Percentiles rank a stretch among this genome's conserved stretches.
Conservation (phyloP, 2,113 vertebrate species). For the Vulpes vulpes region DNA sequence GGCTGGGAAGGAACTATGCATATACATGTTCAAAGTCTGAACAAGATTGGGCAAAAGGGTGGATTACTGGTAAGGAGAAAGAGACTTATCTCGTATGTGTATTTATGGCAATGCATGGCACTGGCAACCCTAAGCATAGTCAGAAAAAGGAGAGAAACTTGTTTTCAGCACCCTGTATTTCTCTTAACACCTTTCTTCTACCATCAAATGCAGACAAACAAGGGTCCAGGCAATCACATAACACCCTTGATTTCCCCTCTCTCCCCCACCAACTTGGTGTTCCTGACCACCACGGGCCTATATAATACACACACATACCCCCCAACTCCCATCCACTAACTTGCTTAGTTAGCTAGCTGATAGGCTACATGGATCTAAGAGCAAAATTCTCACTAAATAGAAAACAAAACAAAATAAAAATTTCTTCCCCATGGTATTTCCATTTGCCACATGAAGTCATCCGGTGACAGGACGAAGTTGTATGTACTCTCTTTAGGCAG, state of each 20-base stretch:
- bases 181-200: background rate
- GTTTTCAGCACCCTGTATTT: background rate
- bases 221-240: accelerated
- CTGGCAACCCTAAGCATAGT: background rate
- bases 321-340: background rate
- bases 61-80: background rate
- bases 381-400: background rate
- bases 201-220: background rate
- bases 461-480: accelerated
- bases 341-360: background rate
- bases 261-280: background rate
- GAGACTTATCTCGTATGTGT: background rate
- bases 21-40: background rate
- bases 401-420: background rate
- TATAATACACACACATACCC: accelerated
- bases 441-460: background rate
- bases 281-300: no score
- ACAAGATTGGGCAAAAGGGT: background rate
- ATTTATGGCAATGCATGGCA: background rate
- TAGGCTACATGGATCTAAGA: background rate
- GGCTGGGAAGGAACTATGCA: background rate
- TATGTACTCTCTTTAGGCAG: background rate
- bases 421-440: background rate
- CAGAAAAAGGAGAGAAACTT: background rate
- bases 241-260: accelerated